Evolutionary conservation across 2,888 invertebrate genomes (phyloP), one percentile per base, ranked within the genome.

Genomic region (Brenthis daphne): DNA sequence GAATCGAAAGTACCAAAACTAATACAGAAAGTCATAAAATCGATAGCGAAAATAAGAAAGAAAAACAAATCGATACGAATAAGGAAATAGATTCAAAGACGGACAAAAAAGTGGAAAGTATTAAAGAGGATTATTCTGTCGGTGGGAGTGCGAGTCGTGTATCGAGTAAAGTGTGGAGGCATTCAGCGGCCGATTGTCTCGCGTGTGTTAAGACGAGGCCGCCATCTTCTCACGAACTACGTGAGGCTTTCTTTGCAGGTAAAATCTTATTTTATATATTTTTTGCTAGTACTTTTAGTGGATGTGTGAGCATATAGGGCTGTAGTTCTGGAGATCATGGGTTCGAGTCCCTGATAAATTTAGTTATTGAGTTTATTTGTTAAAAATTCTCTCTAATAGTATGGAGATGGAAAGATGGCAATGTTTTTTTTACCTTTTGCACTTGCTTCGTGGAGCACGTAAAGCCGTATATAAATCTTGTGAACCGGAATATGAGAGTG

Each of bases 231-330:
- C 89, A 92, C 61, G 90, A 93, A 74, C 76, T 93, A 61, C 83
- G 93, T 2, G 92, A 93, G 74, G 92, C 92, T 0, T 93, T 93
- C 77, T 93, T 93, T 76, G 87, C 91, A 69, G 91, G 92, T 91
- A 56, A 29, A 13, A 6, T 50, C 0, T 61, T 33, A 48, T 48
- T 16, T 0, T 37, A 37, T 37, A 8, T 37, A 37, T 43, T 43
- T 43, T 11, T 43, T 11, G 37, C 11, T 43, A 2, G 11, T 43
- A 43, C 0, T 2, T 43, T 8, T 11, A 43, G 8, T 43, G 11
- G 11, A 1, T 43, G 20, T 20, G 20, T 20, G 20, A 8, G 37
- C 37, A 37, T 37, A 6, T 37, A 37, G 0, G 37, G 37, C 37
- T 37, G 37, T 6, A 37, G 37, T 1, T 6, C 37, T 37, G 8